Conservation (phyloP, 2,113 vertebrate species). For the Macquaria australasica region DNA sequence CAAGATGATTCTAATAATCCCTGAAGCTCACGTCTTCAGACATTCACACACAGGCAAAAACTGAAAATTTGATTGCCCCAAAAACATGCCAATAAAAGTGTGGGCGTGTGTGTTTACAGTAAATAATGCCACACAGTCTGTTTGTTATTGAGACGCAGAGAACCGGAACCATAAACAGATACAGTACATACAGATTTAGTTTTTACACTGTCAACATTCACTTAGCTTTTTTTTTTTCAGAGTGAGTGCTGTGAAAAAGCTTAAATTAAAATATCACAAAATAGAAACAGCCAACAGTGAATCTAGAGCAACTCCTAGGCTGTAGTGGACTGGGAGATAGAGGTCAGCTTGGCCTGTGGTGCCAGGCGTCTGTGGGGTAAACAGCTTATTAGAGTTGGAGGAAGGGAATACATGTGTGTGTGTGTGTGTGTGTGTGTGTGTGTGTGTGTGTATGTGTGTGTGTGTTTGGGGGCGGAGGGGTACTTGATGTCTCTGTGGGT, state of each 20-base stretch:
- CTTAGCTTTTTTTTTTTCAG: background rate
- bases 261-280: constrained; percentile 15
- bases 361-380: constrained; percentile 73
- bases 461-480: constrained; percentile 20
- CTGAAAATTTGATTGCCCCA: background rate
- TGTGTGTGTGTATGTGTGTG: background rate
- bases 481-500: constrained; percentile 65
- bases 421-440: too few relatives aligned
- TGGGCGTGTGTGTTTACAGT: constrained; percentile 40
- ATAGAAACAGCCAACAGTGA: background rate
- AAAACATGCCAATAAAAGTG: constrained; percentile 22
- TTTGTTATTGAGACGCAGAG: constrained; percentile 29
- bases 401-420: background rate
- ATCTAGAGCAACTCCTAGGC: background rate
- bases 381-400: constrained; percentile 42
- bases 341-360: constrained; percentile 69
- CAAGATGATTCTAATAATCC: background rate
- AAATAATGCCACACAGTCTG: constrained; percentile 29
- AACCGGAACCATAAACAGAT: constrained; percentile 5
- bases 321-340: background rate
- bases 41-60: background rate
- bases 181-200: background rate
- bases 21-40: background rate
- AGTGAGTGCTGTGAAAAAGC: background rate
- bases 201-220: constrained; percentile 18